Percentiles rank a stretch among this genome's conserved stretches.
Conservation (phyloP, 1,140 invertebrate species). For the Dendroctonus valens region DNA sequence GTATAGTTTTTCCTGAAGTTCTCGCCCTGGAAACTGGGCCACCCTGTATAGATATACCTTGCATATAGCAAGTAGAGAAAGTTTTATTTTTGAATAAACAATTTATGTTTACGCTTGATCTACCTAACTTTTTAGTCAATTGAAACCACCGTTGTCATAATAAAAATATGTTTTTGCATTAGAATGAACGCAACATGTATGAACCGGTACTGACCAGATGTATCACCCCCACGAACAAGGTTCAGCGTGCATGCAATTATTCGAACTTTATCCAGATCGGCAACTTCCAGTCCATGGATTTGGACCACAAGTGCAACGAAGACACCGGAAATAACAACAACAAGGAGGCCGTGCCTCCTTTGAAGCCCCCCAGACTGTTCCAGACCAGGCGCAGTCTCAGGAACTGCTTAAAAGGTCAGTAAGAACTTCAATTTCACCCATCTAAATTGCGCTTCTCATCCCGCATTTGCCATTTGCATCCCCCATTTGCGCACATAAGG, state of each 20-base stretch:
- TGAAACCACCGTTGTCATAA: too few species aligned
- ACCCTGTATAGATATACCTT: too few species aligned
- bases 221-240: conserved; percentile 28
- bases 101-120: too few species aligned
- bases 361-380: conserved; percentile 34
- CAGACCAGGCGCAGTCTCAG: conserved; percentile 10
- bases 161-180: neutral
- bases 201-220: conserved; percentile 37
- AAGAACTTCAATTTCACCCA: too few species aligned
- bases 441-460: too few species aligned
- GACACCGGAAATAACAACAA: conserved; percentile 16
- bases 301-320: conserved; percentile 12
- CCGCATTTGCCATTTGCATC: too few species aligned
- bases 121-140: too few species aligned
- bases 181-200: conserved; percentile 32
- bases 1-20: too few species aligned
- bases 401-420: conserved; percentile 26
- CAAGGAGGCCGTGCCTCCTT: conserved; percentile 22
- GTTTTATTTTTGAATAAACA: too few species aligned
- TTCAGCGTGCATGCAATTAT: conserved; percentile 21
- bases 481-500: too few species aligned
- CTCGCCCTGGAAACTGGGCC: too few species aligned
- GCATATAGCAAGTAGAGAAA: too few species aligned
- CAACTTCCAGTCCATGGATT: conserved; percentile 17
- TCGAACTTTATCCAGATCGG: conserved; percentile 29